phyloP scores from a whole-genome alignment of 2,113 vertebrate genomes.

The Sylvietta virens region DNA sequence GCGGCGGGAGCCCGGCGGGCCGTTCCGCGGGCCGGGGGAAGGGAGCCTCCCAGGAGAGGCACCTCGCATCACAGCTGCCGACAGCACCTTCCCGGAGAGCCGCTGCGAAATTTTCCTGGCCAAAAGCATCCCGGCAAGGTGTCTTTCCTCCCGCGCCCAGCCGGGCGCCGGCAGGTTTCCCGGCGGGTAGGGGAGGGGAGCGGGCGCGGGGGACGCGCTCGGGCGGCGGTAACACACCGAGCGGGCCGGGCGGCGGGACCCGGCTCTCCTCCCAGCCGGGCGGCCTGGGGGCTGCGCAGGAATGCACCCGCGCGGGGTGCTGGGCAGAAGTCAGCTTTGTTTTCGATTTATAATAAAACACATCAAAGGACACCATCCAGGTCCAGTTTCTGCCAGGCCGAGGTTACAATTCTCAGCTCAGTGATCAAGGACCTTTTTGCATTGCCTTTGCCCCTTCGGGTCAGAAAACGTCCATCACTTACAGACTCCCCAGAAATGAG shows the following conservation, averaged over 20 bases:
- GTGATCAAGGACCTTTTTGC: slow-evolving; percentile 79
- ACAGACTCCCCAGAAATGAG: slow-evolving; percentile 54
- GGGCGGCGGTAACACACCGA: not conserved
- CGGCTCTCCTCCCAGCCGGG: not conserved
- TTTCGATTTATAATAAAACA: slow-evolving; percentile 75
- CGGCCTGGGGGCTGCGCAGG: slow-evolving; percentile 43
- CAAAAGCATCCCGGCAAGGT: not conserved
- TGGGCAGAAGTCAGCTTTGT: slow-evolving; percentile 81
- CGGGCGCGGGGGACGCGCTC: not conserved
- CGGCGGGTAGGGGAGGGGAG: not conserved
- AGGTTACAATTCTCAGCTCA: slow-evolving; percentile 75
- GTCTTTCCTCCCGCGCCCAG: not conserved
- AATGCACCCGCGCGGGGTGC: slow-evolving; percentile 70
- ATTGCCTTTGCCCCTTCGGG: slow-evolving; percentile 71
- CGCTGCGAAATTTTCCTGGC: not conserved
- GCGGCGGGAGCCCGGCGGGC: not conserved
- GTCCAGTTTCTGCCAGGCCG: slow-evolving; percentile 71
- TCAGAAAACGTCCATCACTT: slow-evolving; percentile 79
- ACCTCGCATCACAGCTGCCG: not conserved
- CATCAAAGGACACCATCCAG: slow-evolving; percentile 79
- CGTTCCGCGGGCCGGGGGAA: not conserved
- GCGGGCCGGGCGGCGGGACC: not conserved
- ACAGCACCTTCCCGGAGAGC: not conserved
- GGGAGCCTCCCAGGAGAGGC: not conserved
- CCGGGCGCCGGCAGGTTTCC: not conserved